Percentiles rank a stretch among this genome's conserved stretches.
phyloP scores from a whole-genome alignment of 1,140 invertebrate genomes.

The Cheumatopsyche charites region DNA sequence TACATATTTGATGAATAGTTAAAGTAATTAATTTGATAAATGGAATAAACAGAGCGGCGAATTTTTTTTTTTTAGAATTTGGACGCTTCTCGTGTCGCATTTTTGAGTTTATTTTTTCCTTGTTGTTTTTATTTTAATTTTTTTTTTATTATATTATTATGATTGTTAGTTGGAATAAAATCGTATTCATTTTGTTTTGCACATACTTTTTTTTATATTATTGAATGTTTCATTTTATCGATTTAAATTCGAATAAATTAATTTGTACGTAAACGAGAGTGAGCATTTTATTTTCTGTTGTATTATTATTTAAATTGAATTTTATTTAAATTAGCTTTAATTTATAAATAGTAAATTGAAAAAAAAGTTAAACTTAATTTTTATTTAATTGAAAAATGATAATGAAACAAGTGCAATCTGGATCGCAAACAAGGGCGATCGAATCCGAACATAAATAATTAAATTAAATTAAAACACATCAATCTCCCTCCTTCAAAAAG shows the following conservation, averaged over 20 bases:
- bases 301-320: slow-evolving; percentile 51
- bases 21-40: not conserved
- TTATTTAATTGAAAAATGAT: slow-evolving; percentile 44
- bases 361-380: no score
- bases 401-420: slow-evolving; percentile 61
- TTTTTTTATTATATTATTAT: slow-evolving; percentile 43
- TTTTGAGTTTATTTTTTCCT: slow-evolving; percentile 27
- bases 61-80: no score
- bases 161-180: slow-evolving; percentile 45
- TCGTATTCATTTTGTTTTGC: slow-evolving; percentile 44
- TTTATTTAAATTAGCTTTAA: no score
- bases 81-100: slow-evolving; percentile 9
- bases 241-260: slow-evolving; percentile 45
- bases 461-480: slow-evolving; percentile 28
- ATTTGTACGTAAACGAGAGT: slow-evolving; percentile 44
- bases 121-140: slow-evolving; percentile 27
- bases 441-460: slow-evolving; percentile 27
- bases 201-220: slow-evolving; percentile 32
- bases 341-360: slow-evolving; percentile 54
- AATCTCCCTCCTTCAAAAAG: slow-evolving; percentile 10
- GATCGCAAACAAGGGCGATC: slow-evolving; percentile 47
- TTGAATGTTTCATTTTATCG: slow-evolving; percentile 29
- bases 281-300: slow-evolving; percentile 61
- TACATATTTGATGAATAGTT: not conserved
- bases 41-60: not conserved